Base-by-base conservation (phyloP, 2,113 vertebrate species). In the Gambusia holbrooki region DNA sequence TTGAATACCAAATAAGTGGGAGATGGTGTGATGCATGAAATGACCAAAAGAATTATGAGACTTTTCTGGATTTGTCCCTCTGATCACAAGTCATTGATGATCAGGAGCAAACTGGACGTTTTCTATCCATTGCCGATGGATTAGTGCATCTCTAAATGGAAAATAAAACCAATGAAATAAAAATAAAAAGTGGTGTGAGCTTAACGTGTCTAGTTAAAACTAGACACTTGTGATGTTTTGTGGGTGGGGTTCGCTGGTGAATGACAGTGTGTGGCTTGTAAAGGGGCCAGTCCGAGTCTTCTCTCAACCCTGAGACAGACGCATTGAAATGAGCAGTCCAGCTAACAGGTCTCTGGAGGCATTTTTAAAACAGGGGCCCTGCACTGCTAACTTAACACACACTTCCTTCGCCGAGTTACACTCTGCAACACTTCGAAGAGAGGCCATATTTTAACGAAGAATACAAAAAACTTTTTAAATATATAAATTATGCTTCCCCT, bases 321-420 rank as follows among this genome's bases (percentile, higher is more conserved):
- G 94, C 92, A 93, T 93, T 94, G 94, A 96, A 97, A 96, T 94
- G 91, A 91, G 95, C 88, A 90, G 93, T 92, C 89, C 91, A 86
- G 92, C 93, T 95, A 95, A 95, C 94, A 95, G 94, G 93, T 92
- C 94, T 96, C 94, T 84, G 80, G 93, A 95, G 95, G 91, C 92
- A 89, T 95, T 96, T 96, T 96, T 93, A 94, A 67, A 94, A 91
- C 92, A 82, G 91, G 87, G 90, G 79, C 90, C 94, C 90, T 94
- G 88, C 83, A 92, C 92, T 90, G 84, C 90, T 95, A 94, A 94
- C 93, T 95, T 94, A 90, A 93, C 92, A 89, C 92, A 93, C 93
- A 93, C 93, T 95, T 94, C 89, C 93, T 91, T 89, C 93, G 69
- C 65, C 80, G 74, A 84, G 82, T 90, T 66, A 93, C 84, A 77